phyloP scores from a whole-genome alignment of 2,113 vertebrate genomes.

The Forbesichthys papilliferus region DNA sequence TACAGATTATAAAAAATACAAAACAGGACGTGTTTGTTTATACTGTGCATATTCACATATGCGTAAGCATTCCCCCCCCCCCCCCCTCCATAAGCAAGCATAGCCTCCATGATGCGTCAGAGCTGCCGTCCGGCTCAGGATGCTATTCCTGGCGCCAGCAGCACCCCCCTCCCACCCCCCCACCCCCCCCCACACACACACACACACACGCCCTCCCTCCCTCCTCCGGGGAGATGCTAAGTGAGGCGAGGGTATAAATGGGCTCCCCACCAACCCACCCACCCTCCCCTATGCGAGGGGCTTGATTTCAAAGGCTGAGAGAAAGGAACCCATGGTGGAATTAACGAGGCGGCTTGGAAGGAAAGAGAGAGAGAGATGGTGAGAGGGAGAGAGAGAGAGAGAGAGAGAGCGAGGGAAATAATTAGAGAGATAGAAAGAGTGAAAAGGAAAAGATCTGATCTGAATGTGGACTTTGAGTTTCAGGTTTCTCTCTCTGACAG shows the following conservation, averaged over 20 bases:
- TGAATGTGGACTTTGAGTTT: neutral
- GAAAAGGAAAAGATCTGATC: neutral
- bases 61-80: neutral
- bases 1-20: too few relatives aligned
- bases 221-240: conserved; percentile 10
- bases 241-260: conserved; percentile 29
- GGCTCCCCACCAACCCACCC: neutral
- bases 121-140: conserved; percentile 5
- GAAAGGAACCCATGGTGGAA: neutral
- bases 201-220: too few relatives aligned
- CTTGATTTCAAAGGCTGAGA: conserved; percentile 20
- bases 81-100: conserved; percentile 20
- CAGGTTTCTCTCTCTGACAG: conserved; percentile 3
- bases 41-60: neutral
- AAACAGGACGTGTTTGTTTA: neutral
- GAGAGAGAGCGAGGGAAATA: neutral
- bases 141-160: conserved; percentile 31
- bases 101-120: conserved; percentile 12
- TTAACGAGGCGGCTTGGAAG: neutral
- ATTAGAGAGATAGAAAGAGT: neutral
- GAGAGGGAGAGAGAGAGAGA: neutral
- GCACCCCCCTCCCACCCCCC: too few relatives aligned
- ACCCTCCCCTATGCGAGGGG: neutral
- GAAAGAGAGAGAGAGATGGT: neutral
- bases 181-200: too few relatives aligned